Conservation (phyloP, 2,797 vertebrate genomes). For the Gorsachius magnificus region DNA sequence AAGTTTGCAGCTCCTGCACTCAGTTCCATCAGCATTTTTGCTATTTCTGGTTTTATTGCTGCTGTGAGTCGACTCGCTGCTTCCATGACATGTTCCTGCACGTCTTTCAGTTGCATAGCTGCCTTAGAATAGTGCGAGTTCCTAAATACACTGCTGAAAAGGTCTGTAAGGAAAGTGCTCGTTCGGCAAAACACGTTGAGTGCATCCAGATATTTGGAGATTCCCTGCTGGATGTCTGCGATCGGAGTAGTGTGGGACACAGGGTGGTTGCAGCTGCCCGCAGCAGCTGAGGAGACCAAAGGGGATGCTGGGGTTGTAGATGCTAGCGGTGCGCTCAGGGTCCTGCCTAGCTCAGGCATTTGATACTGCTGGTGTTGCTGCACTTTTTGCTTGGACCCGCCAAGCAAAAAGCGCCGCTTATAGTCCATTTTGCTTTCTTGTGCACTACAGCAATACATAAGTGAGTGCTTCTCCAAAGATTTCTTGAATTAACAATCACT, state of each 20-base stretch:
- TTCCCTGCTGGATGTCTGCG: slow-evolving; percentile 99
- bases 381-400: slow-evolving; percentile 99
- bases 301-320: slow-evolving; percentile 79
- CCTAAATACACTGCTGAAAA: slow-evolving; percentile 98
- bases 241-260: slow-evolving; percentile 87
- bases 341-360: slow-evolving; percentile 94
- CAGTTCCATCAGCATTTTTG: slow-evolving; percentile 99
- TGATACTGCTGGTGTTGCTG: slow-evolving; percentile 99
- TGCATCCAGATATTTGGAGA: slow-evolving; percentile 98
- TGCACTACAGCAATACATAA: slow-evolving; percentile 99
- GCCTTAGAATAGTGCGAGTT: slow-evolving; percentile 99
- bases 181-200: slow-evolving; percentile 98
- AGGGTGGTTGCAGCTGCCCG: slow-evolving; percentile 85
- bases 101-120: slow-evolving; percentile 99
- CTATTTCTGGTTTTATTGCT: slow-evolving; percentile 99
- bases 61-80: slow-evolving; percentile 96
- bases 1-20: slow-evolving; percentile 95
- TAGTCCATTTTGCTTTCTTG: slow-evolving; percentile 99
- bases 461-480: slow-evolving; percentile 76
- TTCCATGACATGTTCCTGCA: slow-evolving; percentile 99
- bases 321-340: slow-evolving; percentile 90
- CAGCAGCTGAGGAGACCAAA: slow-evolving; percentile 83
- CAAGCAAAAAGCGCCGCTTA: slow-evolving; percentile 99
- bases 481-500: slow-evolving; percentile 44
- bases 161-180: slow-evolving; percentile 97